Conservation (phyloP, 92 coral and sea anemone species). For the Bergia puertoricense region DNA sequence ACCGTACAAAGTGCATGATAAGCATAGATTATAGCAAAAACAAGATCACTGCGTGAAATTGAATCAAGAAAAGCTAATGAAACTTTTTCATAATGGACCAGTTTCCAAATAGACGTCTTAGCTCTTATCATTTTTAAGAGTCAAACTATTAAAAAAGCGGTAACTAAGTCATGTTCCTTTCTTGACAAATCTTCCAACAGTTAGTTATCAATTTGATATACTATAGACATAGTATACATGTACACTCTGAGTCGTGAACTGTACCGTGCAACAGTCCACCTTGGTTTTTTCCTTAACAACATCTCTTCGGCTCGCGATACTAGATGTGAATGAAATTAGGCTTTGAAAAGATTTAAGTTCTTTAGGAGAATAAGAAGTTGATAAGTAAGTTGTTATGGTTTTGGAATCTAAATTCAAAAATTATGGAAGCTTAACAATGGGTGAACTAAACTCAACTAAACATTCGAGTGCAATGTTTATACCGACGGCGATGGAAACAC, state of each 20-base stretch:
- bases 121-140: too few species aligned
- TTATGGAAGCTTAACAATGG: constrained; percentile 1
- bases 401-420: constrained; percentile 25
- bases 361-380: constrained; percentile 29
- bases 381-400: constrained; percentile 33
- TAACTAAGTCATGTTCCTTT: not conserved
- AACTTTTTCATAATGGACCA: not conserved
- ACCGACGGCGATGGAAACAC: not conserved
- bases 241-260: not conserved
- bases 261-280: not conserved
- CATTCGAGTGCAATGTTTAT: constrained; percentile 9
- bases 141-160: not conserved
- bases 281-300: not conserved
- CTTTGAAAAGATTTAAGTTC: not conserved
- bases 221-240: too few species aligned
- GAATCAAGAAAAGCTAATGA: not conserved
- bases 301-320: not conserved
- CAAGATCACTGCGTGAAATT: not conserved
- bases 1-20: not conserved
- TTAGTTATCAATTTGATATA: not conserved
- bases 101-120: not conserved
- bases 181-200: not conserved
- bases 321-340: not conserved
- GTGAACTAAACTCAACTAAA: not conserved
- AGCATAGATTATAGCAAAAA: not conserved